Conservation (phyloP, 2,888 invertebrate genomes). For the Drosophila cognata region DNA sequence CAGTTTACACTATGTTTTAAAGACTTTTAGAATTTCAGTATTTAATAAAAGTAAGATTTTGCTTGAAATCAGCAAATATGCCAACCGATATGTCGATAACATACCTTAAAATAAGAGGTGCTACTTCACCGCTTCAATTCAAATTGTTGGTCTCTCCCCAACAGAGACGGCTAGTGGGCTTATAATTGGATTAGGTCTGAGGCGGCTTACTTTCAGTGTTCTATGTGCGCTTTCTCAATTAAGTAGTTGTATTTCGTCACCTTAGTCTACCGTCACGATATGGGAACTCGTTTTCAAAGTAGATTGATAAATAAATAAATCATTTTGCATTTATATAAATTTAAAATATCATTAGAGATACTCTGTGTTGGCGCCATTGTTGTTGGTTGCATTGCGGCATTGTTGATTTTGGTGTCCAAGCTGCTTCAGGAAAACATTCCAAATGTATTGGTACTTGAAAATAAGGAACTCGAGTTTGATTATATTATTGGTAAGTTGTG, state of each 20-base stretch:
- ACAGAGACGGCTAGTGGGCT: background rate
- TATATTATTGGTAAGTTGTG: conserved; percentile 80
- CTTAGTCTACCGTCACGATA: conserved; percentile 1
- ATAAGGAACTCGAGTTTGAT: conserved; percentile 75
- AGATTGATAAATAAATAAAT: conserved; percentile 19
- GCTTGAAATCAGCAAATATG: background rate
- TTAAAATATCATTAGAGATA: conserved; percentile 60
- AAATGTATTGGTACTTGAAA: conserved; percentile 63
- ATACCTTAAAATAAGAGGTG: too few relatives aligned
- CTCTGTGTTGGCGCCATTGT: conserved; percentile 61
- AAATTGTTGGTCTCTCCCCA: conserved; percentile 16
- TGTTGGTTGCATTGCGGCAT: conserved; percentile 66
- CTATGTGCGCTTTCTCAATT: conserved; percentile 1
- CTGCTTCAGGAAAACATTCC: conserved; percentile 72
- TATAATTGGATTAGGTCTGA: conserved; percentile 58
- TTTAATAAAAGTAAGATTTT: background rate
- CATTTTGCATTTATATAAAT: background rate
- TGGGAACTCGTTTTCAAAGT: conserved; percentile 71
- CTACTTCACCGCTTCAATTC: conserved; percentile 18
- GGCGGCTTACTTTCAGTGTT: conserved; percentile 20
- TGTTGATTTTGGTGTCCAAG: conserved; percentile 69
- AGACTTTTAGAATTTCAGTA: background rate
- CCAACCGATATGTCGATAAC: conserved; percentile 19
- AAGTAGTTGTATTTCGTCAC: conserved; percentile 66
- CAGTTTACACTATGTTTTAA: background rate